Percentiles rank a stretch among this genome's conserved stretches.
phyloP scores from a whole-genome alignment of 2,888 invertebrate genomes.

The Sympetrum striolatum region DNA sequence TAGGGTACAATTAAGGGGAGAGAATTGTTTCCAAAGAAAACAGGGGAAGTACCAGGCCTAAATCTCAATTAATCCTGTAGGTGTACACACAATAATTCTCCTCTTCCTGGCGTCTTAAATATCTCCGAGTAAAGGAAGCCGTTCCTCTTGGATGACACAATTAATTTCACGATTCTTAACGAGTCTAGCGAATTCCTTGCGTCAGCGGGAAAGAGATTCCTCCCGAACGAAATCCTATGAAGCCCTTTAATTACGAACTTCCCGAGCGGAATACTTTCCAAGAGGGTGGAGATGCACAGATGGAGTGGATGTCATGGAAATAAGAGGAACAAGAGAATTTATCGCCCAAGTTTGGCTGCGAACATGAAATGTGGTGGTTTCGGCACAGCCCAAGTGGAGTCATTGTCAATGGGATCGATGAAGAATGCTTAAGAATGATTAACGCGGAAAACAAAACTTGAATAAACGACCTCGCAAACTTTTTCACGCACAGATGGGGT shows the following conservation, averaged over 20 bases:
- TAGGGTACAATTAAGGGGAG: too few species aligned
- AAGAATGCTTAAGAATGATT: too few species aligned
- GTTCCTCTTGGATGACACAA: constrained; percentile 6
- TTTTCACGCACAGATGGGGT: too few species aligned
- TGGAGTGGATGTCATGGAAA: neutral
- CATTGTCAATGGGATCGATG: too few species aligned
- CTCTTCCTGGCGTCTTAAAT: neutral
- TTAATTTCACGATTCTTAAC: neutral
- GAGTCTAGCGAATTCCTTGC: neutral
- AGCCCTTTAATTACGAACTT: constrained; percentile 41
- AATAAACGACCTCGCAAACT: too few species aligned
- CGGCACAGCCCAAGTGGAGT: neutral
- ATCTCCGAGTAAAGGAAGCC: neutral
- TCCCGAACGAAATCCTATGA: constrained; percentile 33
- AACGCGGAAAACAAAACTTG: too few species aligned
- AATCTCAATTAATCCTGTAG: too few species aligned
- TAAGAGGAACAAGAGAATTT: neutral
- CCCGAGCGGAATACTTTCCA: constrained; percentile 16
- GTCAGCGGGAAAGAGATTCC: neutral
- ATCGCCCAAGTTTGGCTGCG: neutral
- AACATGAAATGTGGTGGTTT: neutral
- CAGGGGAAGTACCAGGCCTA: too few species aligned
- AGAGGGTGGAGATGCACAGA: neutral
- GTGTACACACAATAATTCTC: too few species aligned
- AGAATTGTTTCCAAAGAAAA: too few species aligned